phyloP scores from a whole-genome alignment of 2,888 invertebrate species.

The Saturnia pavonia region DNA sequence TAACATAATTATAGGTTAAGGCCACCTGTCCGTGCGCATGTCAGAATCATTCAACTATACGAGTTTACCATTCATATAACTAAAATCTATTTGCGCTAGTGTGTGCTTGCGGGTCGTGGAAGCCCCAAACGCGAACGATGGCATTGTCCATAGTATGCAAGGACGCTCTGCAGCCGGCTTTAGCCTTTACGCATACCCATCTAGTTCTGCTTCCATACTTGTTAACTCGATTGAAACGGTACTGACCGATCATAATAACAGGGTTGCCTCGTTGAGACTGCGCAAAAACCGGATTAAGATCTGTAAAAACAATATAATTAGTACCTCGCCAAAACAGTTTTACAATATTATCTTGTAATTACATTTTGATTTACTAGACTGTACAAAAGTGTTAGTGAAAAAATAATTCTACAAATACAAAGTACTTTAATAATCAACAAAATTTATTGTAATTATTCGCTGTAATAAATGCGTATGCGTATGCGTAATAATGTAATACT shows the following conservation, averaged over 20 bases:
- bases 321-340: not conserved
- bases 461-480: not conserved
- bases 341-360: not conserved
- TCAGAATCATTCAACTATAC: slow-evolving; percentile 17
- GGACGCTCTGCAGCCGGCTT: slow-evolving; percentile 73
- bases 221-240: slow-evolving; percentile 74
- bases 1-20: slow-evolving; percentile 11
- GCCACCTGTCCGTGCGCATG: slow-evolving; percentile 13
- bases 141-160: slow-evolving; percentile 75
- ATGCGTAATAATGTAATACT: not conserved
- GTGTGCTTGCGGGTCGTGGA: slow-evolving; percentile 71
- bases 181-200: slow-evolving; percentile 77
- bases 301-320: slow-evolving; percentile 51
- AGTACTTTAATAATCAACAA: slow-evolving; percentile 1
- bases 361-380: not conserved
- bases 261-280: slow-evolving; percentile 75
- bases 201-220: slow-evolving; percentile 70
- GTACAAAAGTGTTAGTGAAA: not conserved
- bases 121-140: slow-evolving; percentile 75
- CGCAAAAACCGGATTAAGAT: slow-evolving; percentile 73
- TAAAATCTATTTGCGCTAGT: slow-evolving; percentile 68
- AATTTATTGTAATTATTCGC: slow-evolving; percentile 1
- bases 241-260: slow-evolving; percentile 76
- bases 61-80: slow-evolving; percentile 7
- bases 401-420: not conserved